Evolutionary conservation across 2,888 invertebrate species (phyloP).

Genomic region (Spialia ferax): DNA sequence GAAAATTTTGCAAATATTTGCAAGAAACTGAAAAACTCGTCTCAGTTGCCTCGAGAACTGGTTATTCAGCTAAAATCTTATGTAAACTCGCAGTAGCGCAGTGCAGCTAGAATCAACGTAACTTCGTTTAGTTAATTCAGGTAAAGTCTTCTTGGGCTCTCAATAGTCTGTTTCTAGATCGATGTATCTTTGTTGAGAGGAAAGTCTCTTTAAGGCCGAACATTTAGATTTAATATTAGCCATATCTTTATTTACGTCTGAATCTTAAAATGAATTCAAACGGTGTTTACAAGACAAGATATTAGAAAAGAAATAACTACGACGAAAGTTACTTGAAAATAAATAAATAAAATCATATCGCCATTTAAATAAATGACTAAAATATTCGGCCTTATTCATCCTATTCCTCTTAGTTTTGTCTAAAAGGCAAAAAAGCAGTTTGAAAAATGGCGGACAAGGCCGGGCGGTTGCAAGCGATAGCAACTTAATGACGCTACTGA

Average conservation of each 20-base stretch:
- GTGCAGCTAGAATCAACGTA: constrained; percentile 64
- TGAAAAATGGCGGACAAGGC: constrained; percentile 55
- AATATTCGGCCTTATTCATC: neutral
- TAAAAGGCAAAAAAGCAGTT: constrained; percentile 12
- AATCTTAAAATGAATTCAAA: neutral
- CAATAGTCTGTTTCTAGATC: constrained; percentile 24
- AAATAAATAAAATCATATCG: neutral
- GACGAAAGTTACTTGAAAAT: neutral
- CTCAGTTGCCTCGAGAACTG: neutral
- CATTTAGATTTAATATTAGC: neutral
- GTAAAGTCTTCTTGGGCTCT: constrained; percentile 51
- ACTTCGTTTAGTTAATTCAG: constrained; percentile 65
- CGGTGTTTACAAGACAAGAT: neutral
- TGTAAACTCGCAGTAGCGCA: constrained; percentile 42
- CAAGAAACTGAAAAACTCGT: neutral
- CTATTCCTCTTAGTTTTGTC: neutral
- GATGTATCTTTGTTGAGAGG: constrained; percentile 2
- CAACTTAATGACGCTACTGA: constrained; percentile 63
- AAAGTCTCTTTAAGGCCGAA: neutral
- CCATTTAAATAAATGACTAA: neutral
- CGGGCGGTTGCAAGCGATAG: constrained; percentile 52
- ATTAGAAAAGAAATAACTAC: neutral
- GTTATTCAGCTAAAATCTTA: constrained; percentile 28
- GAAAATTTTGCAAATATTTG: neutral
- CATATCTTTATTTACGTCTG: no score